These are phyloP conservation scores for Pseudopleuronectes americanus DNA, from an alignment of 2,797 vertebrate species.

Conservation along the genomic window DNA sequence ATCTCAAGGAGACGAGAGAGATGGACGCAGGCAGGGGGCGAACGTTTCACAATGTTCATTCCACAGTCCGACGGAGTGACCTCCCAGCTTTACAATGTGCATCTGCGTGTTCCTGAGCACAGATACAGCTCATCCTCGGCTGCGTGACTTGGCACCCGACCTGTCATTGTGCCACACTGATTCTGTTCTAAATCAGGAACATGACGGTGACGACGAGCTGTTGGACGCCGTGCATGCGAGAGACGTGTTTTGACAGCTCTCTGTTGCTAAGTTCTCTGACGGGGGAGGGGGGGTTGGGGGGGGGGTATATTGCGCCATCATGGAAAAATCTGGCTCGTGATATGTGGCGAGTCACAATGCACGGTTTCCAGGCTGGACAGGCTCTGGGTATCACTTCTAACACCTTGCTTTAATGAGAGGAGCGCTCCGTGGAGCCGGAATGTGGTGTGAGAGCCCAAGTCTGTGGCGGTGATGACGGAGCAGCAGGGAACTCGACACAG, in stretches of 20 bases:
- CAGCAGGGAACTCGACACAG: background rate
- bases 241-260: slow-evolving; percentile 5
- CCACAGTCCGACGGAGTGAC: background rate
- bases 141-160: background rate
- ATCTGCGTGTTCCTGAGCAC: slow-evolving; percentile 5
- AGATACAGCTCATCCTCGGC: slow-evolving; percentile 1
- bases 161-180: slow-evolving; percentile 1
- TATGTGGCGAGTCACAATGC: slow-evolving; percentile 22
- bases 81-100: background rate
- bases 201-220: background rate
- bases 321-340: slow-evolving; percentile 54
- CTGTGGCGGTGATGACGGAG: too few species aligned
- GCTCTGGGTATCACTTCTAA: slow-evolving; percentile 48
- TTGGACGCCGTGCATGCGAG: background rate
- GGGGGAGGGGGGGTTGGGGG: slow-evolving; percentile 3
- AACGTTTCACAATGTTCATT: slow-evolving; percentile 2
- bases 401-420: slow-evolving; percentile 49
- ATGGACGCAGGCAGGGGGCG: background rate
- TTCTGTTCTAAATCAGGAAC: slow-evolving; percentile 11
- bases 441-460: slow-evolving; percentile 14
- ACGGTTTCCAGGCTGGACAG: slow-evolving; percentile 19
- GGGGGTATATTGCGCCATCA: slow-evolving; percentile 27
- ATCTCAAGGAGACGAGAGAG: background rate
- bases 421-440: slow-evolving; percentile 21
- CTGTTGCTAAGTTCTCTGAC: slow-evolving; percentile 16